Base-by-base conservation (phyloP, 2,113 vertebrate species). In the Alectura lathami region DNA sequence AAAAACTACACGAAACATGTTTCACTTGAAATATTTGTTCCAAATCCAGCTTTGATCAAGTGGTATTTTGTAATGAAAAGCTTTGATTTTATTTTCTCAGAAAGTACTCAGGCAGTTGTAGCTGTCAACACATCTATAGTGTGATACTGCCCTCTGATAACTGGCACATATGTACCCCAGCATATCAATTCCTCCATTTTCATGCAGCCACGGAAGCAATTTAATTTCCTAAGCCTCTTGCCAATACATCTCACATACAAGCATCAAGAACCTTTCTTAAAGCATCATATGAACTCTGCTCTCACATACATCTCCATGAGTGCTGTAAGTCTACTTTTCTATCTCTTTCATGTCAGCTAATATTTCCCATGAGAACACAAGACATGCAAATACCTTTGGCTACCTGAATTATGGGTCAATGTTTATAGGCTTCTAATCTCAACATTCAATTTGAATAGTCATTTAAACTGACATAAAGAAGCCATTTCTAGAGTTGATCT, bases 391-490 rank as follows among this genome's bases (percentile, higher is more conserved):
- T 29, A 64, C 32, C 76, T 81, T 88, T 69, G 64, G 17, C 17
- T 93, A 48, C 43, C 51, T 83, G n/a, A 94, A 38, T 29, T 73
- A 84, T 13, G 12, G 56, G 36, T 17, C 53, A 88, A 36, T 27
- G 27, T 73, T 40, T 72, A 67, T 9, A 86, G 47, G 84, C 24
- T 70, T 68, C 75, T 86, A 80, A 90, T 68, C 26, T 81, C 64
- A 72, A 60, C 13, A 50, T 64, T 86, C 17, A 45, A 22, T 84
- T 91, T 66, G n/a, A 95, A 94, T 45, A 89, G 92, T 53, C 11
- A 92, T 76, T 83, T 83, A 54, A 95, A 93, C 24, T 94, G 86
- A 96, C 76, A 87, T 42, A 88, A 70, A 96, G 32, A 96, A 91
- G 56, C 30, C 45, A 82, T 80, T 96, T 48, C 32, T 91, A 87